Evolutionary conservation across 1,140 invertebrate genomes (phyloP), one percentile per base, ranked within the genome.

Genomic region (Cydia fagiglandana): DNA sequence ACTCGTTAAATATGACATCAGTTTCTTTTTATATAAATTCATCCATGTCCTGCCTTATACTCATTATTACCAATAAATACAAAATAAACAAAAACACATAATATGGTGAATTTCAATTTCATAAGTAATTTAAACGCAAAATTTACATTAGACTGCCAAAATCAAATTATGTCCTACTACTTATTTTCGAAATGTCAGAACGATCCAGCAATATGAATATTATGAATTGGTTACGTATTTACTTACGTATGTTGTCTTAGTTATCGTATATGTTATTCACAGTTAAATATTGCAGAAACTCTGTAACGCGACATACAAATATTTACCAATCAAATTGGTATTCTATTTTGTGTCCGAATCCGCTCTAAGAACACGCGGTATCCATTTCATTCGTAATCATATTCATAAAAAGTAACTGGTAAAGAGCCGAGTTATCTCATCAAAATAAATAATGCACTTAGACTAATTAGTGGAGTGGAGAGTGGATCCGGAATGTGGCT

Each of bases 381-480:
- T 61, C 56, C 56, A 61, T 24, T 61, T 61, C 17, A 61, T 24
- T 61, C 56, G 56, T 61, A 70, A 70, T 17, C 2, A 70, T 17
- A 38, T 38, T 38, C 34, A 70, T 70, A 70, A 70, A 68, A 70
- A 70, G 66, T 70, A 17, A 70, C n/a, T 4, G 66, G 20, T 17
- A 41, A 70, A 70, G 64, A 30, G 15, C 5, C 38, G 66, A 70
- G 78, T 81, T 83, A 83, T 79, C 79, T 76, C 66, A 77, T 80
- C 76, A 61, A 78, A 78, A 84, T 83, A 84, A 86, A 86, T 83
- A 84, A 86, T 78, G 76, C 80, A 81, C 82, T 83, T 79, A 77
- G 61, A 75, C 78, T 79, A 83, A 83, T 83, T 83, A 80, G 79
- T 74, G 77, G 73, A 75, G 24, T n/a, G 41, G 56, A 61, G 56